phyloP scores from a whole-genome alignment of 2,888 invertebrate species.

The Stenodema calcarata region DNA sequence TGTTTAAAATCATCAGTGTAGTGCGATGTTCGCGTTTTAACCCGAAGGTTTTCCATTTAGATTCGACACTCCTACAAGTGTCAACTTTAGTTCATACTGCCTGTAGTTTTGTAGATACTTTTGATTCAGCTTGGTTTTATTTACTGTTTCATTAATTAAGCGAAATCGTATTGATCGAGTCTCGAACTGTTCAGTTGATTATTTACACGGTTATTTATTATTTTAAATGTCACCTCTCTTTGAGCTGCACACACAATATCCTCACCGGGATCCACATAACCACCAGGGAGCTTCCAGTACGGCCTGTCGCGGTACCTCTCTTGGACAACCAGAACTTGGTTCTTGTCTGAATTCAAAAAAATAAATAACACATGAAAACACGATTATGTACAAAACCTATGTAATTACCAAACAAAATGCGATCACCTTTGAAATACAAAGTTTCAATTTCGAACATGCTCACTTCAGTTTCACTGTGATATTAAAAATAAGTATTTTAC shows the following conservation, averaged over 20 bases:
- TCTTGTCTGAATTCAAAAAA: conserved; percentile 8
- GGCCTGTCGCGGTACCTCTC: conserved; percentile 71
- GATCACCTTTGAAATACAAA: too few relatives aligned
- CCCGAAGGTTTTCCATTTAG: too few relatives aligned
- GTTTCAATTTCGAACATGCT: too few relatives aligned
- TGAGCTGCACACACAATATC: conserved; percentile 80
- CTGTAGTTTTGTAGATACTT: too few relatives aligned
- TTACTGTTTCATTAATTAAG: background rate
- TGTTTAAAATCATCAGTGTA: too few relatives aligned
- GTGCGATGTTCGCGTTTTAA: too few relatives aligned
- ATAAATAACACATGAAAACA: background rate
- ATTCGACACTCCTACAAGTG: too few relatives aligned
- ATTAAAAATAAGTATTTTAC: too few relatives aligned
- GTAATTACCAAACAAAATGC: too few relatives aligned
- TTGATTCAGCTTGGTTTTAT: too few relatives aligned
- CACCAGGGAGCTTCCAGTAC: conserved; percentile 92
- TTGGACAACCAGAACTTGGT: conserved; percentile 77
- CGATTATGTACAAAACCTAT: background rate
- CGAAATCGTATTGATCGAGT: background rate
- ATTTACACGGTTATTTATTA: background rate
- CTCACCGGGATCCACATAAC: conserved; percentile 88
- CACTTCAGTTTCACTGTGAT: too few relatives aligned
- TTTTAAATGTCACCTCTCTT: conserved; percentile 67
- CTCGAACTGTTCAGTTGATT: background rate
- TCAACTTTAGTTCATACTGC: too few relatives aligned